Evolutionary conservation across 2,113 vertebrate genomes (phyloP), one percentile per base, ranked within the genome.

Genomic region (Phalacrocorax brasilianus): DNA sequence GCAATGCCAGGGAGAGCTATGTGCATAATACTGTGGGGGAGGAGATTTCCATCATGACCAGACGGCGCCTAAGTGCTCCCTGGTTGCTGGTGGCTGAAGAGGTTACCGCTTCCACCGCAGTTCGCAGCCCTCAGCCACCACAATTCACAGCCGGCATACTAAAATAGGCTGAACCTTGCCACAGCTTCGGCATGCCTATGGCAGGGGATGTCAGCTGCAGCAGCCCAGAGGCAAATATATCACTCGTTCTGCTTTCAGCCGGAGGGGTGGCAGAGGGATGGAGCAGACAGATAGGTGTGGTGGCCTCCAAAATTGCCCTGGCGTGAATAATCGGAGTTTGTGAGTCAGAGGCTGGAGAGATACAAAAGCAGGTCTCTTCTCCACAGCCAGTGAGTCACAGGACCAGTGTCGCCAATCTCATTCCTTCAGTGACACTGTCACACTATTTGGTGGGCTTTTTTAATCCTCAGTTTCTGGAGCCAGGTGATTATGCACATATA

Each of bases 281-380:
- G 74, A 89, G 66, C 56, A 85, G 76, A 62, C 40, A n/a, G 44
- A 71, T 85, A 94, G 93, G 93, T 92, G 89, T 92, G 91, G 87
- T 82, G 89, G 65, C 89, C 70, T 91, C 84, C 8, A 6, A 87
- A 96, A 73, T 38, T 61, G 35, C 26, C 40, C 47, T 3, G 3
- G 40, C 1, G 2, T 89, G 94, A 91, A 84, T 84, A 93, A 87
- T 26, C 0, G 42, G 89, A 91, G 44, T 11, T 56, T 87, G 53
- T 96, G 94, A 96, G 56, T 95, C 95, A 95, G 93, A 91, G 77
- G 40, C 53, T 91, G 66, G 38, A 44, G 45, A 61, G 74, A 53
- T 11, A 95, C 74, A 95, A 91, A 95, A 95, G 58, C 40, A 70
- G 38, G 58, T 89, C 73, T 88, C 71, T 85, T 91, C 75, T 91